Evolutionary conservation across 2,888 invertebrate species (phyloP).

Genomic region (Eledone cirrhosa): DNA sequence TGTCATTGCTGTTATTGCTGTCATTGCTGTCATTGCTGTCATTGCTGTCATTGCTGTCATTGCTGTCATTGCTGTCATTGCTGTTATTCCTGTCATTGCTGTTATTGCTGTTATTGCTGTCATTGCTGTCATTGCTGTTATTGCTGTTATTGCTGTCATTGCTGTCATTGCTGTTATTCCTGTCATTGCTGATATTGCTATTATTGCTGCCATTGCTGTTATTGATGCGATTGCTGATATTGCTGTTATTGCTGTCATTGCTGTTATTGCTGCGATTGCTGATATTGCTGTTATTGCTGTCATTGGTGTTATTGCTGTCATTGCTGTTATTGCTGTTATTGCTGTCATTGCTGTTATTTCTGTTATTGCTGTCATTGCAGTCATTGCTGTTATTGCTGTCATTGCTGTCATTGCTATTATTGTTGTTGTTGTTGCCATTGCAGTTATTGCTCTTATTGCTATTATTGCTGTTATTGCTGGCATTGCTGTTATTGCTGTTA

Average conservation of each 20-base stretch:
- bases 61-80: neutral
- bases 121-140: neutral
- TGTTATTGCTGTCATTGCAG: no score
- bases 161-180: neutral
- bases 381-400: neutral
- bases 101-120: conserved; percentile 12
- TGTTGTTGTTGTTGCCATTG: neutral
- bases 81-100: conserved; percentile 6
- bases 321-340: neutral
- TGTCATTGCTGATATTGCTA: no score
- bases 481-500: no score
- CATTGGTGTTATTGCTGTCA: neutral
- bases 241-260: conserved; percentile 12
- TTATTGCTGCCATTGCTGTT: no score
- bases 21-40: conserved; percentile 13
- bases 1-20: no score
- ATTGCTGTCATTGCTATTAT: neutral
- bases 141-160: neutral
- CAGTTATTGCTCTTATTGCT: no score
- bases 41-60: neutral
- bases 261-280: no score
- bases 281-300: conserved; percentile 4
- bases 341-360: no score
- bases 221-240: neutral
- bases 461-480: no score